Evolutionary conservation across 2,888 invertebrate genomes (phyloP), one percentile per base, ranked within the genome.

Genomic region (Zygaena filipendulae): DNA sequence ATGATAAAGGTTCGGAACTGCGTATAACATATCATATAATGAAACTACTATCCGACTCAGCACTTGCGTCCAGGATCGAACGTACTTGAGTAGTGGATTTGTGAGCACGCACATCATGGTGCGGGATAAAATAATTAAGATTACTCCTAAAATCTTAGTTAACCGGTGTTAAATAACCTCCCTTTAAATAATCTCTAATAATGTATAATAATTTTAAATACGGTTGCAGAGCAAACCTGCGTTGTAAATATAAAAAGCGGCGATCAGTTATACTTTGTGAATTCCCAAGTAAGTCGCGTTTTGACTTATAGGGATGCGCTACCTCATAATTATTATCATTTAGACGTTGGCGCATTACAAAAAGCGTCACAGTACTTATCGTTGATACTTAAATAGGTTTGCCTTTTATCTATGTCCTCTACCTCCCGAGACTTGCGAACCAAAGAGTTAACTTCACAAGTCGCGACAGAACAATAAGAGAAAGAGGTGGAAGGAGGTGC

Each of bases 161-260:
- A 18, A 4, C 4, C 29, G 32, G 4, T 30, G 14, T 3, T 35
- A 14, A n/a, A n/a, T n/a, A n/a, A n/a, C n/a, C n/a, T n/a, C n/a
- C n/a, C n/a, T n/a, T n/a, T n/a, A n/a, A n/a, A 29, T 35, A 38
- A 13, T 38, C 38, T 2, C 7, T 16, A 8, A 37, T 35, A 13
- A 35, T 27, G 23, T 35, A 40, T n/a, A 33, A 37, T 2, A 8
- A 4, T 13, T 27, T 28, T 7, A 25, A 27, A 4, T 13, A 12
- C 9, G 23, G 11, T 3, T 22, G 21, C 13, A 33, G 25, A 23
- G 27, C 12, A 10, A 39, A 21, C 11, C 34, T 36, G 4, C 35
- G 19, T 27, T 40, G 36, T 1, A 38, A 25, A 14, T 21, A 32
- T n/a, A 25, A 18, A 22, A 32, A 40, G 2, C 36, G 25, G 5